Evolutionary conservation across 2,113 vertebrate genomes (phyloP).

Genomic region (Rutilus rutilus): DNA sequence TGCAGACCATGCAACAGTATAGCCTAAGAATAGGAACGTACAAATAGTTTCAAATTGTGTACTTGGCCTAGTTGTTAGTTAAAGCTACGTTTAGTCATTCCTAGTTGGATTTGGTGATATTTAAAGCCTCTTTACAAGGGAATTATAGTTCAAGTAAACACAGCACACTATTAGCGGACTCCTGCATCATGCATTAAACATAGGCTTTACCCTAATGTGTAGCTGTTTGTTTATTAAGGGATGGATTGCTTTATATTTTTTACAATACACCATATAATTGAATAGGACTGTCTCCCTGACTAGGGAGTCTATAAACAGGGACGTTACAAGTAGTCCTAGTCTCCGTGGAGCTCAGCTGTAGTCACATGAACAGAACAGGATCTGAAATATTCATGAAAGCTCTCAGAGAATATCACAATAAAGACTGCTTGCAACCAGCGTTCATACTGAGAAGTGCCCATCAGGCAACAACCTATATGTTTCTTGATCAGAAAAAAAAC

Average conservation of each 20-base stretch:
- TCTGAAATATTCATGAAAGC: constrained; percentile 26
- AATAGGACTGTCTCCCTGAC: not conserved
- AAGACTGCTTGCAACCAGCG: not conserved
- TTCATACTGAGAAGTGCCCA: not conserved
- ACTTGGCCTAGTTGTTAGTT: not conserved
- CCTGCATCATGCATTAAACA: not conserved
- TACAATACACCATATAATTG: not conserved
- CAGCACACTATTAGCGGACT: not conserved
- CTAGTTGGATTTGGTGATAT: constrained; percentile 3
- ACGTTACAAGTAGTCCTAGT: constrained; percentile 1
- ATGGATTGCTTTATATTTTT: not conserved
- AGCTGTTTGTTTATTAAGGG: not conserved
- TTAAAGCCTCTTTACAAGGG: not conserved
- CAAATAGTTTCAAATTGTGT: not conserved
- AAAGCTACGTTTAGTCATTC: constrained; percentile 15
- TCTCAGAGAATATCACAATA: not conserved
- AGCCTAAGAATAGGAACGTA: not conserved
- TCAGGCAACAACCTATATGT: not conserved
- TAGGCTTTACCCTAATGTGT: not conserved
- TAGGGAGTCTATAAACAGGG: not conserved
- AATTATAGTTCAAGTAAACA: not conserved
- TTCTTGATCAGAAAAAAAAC: not conserved
- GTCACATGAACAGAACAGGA: constrained; percentile 13
- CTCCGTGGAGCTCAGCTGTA: not conserved
- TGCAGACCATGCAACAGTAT: not conserved